Evolutionary conservation across 2,888 invertebrate genomes (phyloP), one percentile per base, ranked within the genome.

Genomic region (Deilephila elpenor): DNA sequence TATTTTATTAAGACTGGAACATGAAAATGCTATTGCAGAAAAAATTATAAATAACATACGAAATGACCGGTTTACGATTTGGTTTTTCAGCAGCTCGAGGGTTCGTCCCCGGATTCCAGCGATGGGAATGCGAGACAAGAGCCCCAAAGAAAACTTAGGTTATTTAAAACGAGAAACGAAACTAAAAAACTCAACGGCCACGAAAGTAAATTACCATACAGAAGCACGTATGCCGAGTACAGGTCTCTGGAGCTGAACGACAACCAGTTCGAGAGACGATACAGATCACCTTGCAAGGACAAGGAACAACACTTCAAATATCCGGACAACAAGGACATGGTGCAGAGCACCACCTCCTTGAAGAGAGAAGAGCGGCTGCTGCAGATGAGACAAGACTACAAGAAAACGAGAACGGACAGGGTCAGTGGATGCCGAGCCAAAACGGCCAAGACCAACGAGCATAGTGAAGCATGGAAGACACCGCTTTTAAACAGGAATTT

Each of bases 101-200:
- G 94, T 80, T 95, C 96, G 74, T 95, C 96, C 74, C 96, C 96
- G 78, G 96, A 96, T 86, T 96, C 96, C 75, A 95, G 95, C 84
- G 93, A 94, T 86, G 90, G 93, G 79, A 95, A 95, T 82, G 86
- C 91, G 82, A 93, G 91, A 88, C 85, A 89, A 78, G 93, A 95
- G 89, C 91, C 93, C 76, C 93, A 93, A 75, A 93, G 96, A 77
- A 96, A 96, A 86, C 93, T 96, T 70, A 95, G 97, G 71, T 94
- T 97, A 56, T 97, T 97, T 88, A 97, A 96, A 92, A 97, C 97
- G 70, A 96, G 96, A 86, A 96, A 96, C 71, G 97, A 97, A 93
- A 96, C 96, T 76, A 96, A 96, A 89, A 96, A 96, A 83, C 88
- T 91, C 72, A 91, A 89, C 74, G 91, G 91, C 64, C 89, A 88